Base-by-base conservation (phyloP, 2,113 vertebrate species). In the Etia nguti region DNA sequence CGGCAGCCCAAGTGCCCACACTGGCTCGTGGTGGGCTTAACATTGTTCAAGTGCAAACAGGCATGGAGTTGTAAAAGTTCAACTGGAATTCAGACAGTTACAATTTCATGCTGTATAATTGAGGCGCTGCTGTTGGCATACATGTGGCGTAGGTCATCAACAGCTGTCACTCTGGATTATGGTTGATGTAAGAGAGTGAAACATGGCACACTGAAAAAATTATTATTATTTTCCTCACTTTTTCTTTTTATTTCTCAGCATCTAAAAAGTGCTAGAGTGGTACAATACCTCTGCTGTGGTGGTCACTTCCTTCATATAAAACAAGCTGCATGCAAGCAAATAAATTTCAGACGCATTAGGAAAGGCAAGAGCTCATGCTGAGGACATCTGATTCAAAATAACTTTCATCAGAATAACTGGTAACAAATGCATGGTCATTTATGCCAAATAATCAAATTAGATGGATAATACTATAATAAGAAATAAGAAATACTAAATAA, bases 141-240 rank as follows among this genome's bases (percentile, higher is more conserved):
- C 62, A 68, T 83, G 90, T 80, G 41, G 24, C 73, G 3, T 24
- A 86, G 92, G 92, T 93, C 92, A 92, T 89, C 87, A 85, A 73
- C 88, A 86, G 68, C 86, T 92, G 92, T 85, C 92, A 85, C 50
- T 90, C 55, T 48, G 60, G 85, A 93, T 95, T 93, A 93, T 4
- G 38, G 84, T 84, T 87, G 89, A 91, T 84, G 92, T 81, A 91
- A 93, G 77, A 13, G 18, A 86, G 57, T 79, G 82, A 87, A 90
- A 91, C 75, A 68, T 50, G 82, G 84, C 79, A 73, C 24, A 26
- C 22, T 54, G 34, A 38, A n/a, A 50, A 84, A 81, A 48, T 11
- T 6, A 0, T 52, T 6, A 20, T 10, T 77, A 0, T 13, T 75
- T 48, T 48, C 22, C 6, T 50, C 18, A 50, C 10, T 29, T 18